Evolutionary conservation across 2,888 invertebrate genomes (phyloP).

Genomic region (Drosophila robusta): DNA sequence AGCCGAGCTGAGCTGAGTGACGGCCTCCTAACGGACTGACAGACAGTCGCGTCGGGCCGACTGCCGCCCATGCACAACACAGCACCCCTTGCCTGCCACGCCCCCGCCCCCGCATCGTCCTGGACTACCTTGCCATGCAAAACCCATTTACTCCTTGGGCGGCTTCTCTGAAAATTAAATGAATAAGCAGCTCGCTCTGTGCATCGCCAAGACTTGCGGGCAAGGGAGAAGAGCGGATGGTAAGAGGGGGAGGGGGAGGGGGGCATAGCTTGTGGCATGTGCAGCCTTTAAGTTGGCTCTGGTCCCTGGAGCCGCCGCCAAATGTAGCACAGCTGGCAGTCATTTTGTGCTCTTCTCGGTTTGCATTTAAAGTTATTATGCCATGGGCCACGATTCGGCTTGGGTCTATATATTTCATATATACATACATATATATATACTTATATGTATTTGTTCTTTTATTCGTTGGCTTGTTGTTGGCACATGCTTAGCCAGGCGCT

Average conservation of each 20-base stretch:
- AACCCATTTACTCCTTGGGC: slow-evolving; percentile 57
- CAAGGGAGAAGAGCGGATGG: background rate
- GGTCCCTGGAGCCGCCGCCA: slow-evolving; percentile 41
- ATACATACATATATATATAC: background rate
- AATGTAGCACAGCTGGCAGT: slow-evolving; percentile 71
- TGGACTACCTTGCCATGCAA: slow-evolving; percentile 41
- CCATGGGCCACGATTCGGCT: slow-evolving; percentile 30
- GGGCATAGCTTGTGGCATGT: slow-evolving; percentile 41
- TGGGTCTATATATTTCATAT: slow-evolving; percentile 13
- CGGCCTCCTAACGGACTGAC: slow-evolving; percentile 50
- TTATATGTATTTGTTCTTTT: background rate
- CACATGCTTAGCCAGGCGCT: slow-evolving; percentile 48
- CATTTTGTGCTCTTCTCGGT: slow-evolving; percentile 51
- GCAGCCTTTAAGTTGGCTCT: slow-evolving; percentile 53
- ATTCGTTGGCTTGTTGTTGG: slow-evolving; percentile 28
- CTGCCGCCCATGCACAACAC: slow-evolving; percentile 6
- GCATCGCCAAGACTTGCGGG: slow-evolving; percentile 44
- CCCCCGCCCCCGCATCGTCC: background rate
- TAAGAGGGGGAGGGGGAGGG: background rate
- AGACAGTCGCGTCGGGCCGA: slow-evolving; percentile 15
- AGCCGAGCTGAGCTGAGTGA: slow-evolving; percentile 52
- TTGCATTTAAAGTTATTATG: slow-evolving; percentile 62
- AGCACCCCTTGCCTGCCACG: background rate
- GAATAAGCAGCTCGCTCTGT: slow-evolving; percentile 70
- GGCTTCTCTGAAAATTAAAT: slow-evolving; percentile 72